Evolutionary conservation across 2,888 invertebrate genomes (phyloP).

Genomic region (Hanleya hanleyi): DNA sequence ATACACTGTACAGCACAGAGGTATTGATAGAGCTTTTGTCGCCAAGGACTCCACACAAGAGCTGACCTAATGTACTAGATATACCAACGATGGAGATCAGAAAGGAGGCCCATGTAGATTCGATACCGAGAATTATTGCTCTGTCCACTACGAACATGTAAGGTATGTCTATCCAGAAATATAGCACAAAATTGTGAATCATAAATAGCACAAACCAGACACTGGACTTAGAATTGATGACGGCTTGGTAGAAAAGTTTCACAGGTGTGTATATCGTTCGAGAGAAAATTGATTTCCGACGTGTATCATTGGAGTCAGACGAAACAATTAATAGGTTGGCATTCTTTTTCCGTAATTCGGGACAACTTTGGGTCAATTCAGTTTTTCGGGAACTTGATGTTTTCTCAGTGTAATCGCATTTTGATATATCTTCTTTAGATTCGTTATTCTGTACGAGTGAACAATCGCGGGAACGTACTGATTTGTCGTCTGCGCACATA

Average conservation of each 20-base stretch:
- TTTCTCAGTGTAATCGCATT: no score
- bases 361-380: no score
- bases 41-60: constrained; percentile 87
- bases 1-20: background rate
- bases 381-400: no score
- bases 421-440: no score
- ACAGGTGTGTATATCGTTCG: no score
- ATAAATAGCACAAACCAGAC: background rate
- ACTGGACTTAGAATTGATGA: background rate
- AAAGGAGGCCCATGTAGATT: constrained; percentile 75
- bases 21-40: constrained; percentile 88
- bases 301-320: no score
- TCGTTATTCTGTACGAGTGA: no score
- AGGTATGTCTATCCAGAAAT: constrained; percentile 91
- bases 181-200: constrained; percentile 85
- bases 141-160: constrained; percentile 93
- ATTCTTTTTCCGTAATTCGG: no score
- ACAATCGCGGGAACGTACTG: background rate
- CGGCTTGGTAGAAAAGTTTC: no score
- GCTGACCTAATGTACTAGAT: constrained; percentile 85
- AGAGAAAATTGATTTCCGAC: no score
- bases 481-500: background rate
- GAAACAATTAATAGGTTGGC: no score
- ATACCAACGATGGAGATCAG: constrained; percentile 84
- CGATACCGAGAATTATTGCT: constrained; percentile 78